phyloP scores from a whole-genome alignment of 2,113 vertebrate species.

The Tragelaphus imberbis region DNA sequence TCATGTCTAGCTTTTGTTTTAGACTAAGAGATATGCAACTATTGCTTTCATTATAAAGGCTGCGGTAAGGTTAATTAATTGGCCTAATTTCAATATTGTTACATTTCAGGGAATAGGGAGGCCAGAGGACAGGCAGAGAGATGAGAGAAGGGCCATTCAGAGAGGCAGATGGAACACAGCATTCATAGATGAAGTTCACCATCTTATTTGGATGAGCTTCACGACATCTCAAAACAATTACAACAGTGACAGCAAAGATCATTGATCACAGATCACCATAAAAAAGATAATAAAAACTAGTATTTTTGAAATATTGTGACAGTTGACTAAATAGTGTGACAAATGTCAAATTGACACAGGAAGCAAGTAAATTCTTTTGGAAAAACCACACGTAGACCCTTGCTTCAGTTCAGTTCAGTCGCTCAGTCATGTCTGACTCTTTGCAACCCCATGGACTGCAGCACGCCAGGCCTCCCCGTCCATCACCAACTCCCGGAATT shows the following conservation, averaged over 20 bases:
- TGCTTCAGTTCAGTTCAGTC: no score
- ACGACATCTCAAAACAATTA: not conserved
- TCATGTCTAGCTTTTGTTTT: not conserved
- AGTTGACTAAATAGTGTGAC: not conserved
- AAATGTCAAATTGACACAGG: not conserved
- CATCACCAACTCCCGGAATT: no score
- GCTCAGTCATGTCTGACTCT: accelerated
- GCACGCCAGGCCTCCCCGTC: no score
- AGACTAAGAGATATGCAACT: not conserved
- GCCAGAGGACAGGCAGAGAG: not conserved
- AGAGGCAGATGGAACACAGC: not conserved
- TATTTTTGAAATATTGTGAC: not conserved
- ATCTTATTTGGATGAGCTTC: not conserved
- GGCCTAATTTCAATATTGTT: not conserved
- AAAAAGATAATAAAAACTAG: not conserved
- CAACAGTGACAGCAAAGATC: not conserved
- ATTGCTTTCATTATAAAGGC: not conserved
- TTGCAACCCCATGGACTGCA: accelerated
- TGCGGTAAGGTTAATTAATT: not conserved
- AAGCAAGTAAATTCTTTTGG: not conserved
- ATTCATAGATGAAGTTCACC: not conserved
- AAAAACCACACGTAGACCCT: no score
- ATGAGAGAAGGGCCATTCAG: not conserved
- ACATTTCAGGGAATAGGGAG: not conserved
- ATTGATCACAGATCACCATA: not conserved